These are phyloP conservation scores for Poecilus cupreus DNA, from an alignment of 2,888 invertebrate species.

Conservation along the genomic window DNA sequence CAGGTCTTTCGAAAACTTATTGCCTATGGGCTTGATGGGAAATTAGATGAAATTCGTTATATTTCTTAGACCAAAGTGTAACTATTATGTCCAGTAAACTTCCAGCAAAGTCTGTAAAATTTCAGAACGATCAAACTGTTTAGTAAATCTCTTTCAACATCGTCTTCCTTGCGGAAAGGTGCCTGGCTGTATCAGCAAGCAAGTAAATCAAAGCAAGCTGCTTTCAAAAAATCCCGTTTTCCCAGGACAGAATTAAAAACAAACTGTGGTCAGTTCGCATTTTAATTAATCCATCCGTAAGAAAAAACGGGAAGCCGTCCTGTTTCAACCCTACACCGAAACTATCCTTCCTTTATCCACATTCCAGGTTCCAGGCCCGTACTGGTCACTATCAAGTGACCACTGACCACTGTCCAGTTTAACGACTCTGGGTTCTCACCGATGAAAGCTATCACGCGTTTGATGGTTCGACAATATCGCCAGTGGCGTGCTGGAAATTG, in stretches of 20 bases:
- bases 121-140: no score
- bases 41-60: no score
- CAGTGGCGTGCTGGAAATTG: no score
- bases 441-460: not conserved
- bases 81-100: no score
- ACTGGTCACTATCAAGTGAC: slow-evolving; percentile 1
- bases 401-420: slow-evolving; percentile 20
- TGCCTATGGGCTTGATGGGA: no score
- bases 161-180: no score
- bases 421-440: slow-evolving; percentile 8
- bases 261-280: not conserved
- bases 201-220: not conserved
- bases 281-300: slow-evolving; percentile 15
- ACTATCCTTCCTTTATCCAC: not conserved
- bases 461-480: not conserved
- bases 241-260: slow-evolving; percentile 11
- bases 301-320: slow-evolving; percentile 5
- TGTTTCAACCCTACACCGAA: not conserved
- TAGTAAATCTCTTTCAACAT: no score
- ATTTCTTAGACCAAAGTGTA: no score
- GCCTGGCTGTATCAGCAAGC: not conserved
- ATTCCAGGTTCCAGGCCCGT: not conserved
- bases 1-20: no score
- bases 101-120: no score
- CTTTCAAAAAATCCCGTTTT: not conserved